Base-by-base conservation (phyloP, 2,888 invertebrate genomes). In the Cremastobaeus sp. region DNA sequence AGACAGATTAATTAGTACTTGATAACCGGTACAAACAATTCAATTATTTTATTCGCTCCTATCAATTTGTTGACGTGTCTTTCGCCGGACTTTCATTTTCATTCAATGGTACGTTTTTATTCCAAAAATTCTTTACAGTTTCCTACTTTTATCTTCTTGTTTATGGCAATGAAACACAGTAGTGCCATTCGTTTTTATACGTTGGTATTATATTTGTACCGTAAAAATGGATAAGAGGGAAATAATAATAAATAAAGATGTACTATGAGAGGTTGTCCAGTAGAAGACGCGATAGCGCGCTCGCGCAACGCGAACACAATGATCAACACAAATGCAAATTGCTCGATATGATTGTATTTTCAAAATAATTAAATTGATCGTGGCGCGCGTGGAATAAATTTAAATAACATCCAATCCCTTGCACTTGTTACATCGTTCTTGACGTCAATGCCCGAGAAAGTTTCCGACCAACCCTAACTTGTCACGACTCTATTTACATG, bases 401-500 rank as follows among this genome's bases (percentile, higher is more conserved):
- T 21, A 18, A 59, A 50, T 37, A 32, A 21, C 21, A 41, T 50
- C 30, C 41, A 32, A 39, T 30, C 50, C 48, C 48, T 15, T 43
- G 43, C 43, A 9, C 50, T 55, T 39, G 39, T 39, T 39, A 9
- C 11, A 17, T 6, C 25, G 25, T 30, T 34, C 48, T 14, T 48
- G 48, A 50, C 41, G 60, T 50, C 60, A 60, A 60, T 41, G 41
- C 39, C 28, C 48, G 48, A n/a, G 14, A 14, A 20, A 17, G 30
- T 28, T 30, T 14, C 37, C 32, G 20, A 20, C 25, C 28, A 54
- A 57, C 57, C 57, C 57, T 32, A 43, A 34, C 57, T 45, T 41
- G 52, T 41, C 41, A 41, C 30, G 30, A 20, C 55, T 41, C 55
- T 30, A 43, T 55, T 55, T 30, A 55, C 55, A 55, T 17, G 55